Percentiles rank a stretch among this genome's conserved stretches.
Conservation (phyloP, 2,888 invertebrate genomes). For the Cheilosia vulpina region DNA sequence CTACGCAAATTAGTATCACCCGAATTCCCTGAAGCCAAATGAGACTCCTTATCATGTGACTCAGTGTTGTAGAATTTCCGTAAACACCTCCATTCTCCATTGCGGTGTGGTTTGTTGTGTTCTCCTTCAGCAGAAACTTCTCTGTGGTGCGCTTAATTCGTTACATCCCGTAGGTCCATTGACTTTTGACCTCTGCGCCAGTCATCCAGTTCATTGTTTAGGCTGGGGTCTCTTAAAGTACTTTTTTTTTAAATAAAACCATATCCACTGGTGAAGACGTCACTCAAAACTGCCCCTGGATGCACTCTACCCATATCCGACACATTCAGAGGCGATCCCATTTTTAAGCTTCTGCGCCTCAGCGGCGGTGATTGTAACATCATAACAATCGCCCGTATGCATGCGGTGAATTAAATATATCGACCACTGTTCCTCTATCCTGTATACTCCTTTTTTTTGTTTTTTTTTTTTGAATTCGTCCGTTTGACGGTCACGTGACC, state of each 20-base stretch:
- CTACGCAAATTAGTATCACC: background rate
- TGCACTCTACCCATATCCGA: background rate
- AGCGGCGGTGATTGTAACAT: slow-evolving; percentile 4
- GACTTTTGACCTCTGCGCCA: slow-evolving; percentile 3
- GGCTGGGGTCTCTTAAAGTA: no score
- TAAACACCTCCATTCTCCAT: background rate
- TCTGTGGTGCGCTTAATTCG: background rate
- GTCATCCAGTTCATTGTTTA: background rate
- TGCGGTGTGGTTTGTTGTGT: background rate
- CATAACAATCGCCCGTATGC: slow-evolving; percentile 63
- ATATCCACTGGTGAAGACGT: no score
- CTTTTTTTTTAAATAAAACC: no score
- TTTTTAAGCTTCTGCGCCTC: slow-evolving; percentile 28
- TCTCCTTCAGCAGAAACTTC: background rate
- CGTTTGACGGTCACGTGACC: slow-evolving; percentile 84
- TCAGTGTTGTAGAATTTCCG: background rate
- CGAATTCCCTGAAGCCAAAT: background rate
- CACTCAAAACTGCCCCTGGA: no score
- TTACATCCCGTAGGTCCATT: background rate
- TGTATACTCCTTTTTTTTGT: slow-evolving; percentile 28
- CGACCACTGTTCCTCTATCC: slow-evolving; percentile 55
- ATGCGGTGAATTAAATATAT: slow-evolving; percentile 70
- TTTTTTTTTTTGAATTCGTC: slow-evolving; percentile 77
- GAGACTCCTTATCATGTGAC: background rate
- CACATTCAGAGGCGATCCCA: background rate